Conservation (phyloP, 2,888 invertebrate genomes). For the Helleia helle region DNA sequence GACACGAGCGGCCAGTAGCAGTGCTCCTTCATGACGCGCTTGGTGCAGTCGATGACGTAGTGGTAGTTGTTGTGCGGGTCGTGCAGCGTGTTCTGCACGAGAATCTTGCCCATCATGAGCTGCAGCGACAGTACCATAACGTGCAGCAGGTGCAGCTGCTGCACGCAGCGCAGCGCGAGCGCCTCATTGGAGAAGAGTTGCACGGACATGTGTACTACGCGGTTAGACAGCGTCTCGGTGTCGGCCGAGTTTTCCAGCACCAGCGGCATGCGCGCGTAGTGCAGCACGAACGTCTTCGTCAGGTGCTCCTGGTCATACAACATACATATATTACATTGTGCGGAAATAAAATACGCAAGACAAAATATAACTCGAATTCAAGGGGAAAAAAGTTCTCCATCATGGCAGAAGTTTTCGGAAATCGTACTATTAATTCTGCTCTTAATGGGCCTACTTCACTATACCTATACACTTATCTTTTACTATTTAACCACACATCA, state of each 20-base stretch:
- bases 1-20: conserved; percentile 99
- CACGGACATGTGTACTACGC: conserved; percentile 98
- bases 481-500: no score
- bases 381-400: no score
- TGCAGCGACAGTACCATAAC: conserved; percentile 91
- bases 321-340: neutral
- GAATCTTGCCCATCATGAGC: conserved; percentile 94
- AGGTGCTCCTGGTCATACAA: conserved; percentile 81
- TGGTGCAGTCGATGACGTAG: conserved; percentile 93
- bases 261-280: conserved; percentile 95
- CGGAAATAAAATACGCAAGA: no score
- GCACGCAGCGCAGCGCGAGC: conserved; percentile 91
- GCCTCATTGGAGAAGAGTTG: conserved; percentile 96
- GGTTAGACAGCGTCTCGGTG: conserved; percentile 93
- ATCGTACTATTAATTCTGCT: no score
- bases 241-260: conserved; percentile 90
- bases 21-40: conserved; percentile 96
- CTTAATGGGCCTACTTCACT: no score
- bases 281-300: conserved; percentile 94
- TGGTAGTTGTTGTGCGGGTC: conserved; percentile 87
- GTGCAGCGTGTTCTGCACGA: conserved; percentile 90
- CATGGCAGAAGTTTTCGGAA: no score
- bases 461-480: no score
- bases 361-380: no score
- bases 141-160: conserved; percentile 90